Evolutionary conservation across 2,113 vertebrate species (phyloP), one percentile per base, ranked within the genome.

Genomic region (Hassar affinis): DNA sequence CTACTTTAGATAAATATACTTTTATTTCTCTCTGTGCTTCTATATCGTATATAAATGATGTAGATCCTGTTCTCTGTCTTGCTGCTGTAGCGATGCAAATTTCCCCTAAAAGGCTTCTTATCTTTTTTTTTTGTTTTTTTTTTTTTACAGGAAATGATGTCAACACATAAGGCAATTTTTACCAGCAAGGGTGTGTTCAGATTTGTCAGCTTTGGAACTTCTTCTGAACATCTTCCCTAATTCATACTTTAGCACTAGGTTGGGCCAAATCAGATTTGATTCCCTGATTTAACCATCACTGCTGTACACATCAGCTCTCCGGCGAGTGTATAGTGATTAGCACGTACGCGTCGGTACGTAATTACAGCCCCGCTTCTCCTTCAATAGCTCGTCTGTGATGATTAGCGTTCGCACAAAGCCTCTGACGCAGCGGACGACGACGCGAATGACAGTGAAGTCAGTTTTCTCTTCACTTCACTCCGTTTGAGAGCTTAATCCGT

Each of bases 341-440:
- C 88, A 88, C 81, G 82, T 88, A 87, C 83, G 84, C 61, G 69
- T 82, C 81, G 79, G 83, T 80, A 75, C 82, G 87, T 90, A 88
- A 90, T 90, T 91, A 89, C 81, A 83, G 87, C 84, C 71, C 80
- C 38, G 78, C 85, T 88, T 2, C 85, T 62, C 82, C 87, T 89
- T 89, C 85, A 83, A 69, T 78, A 80, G 59, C 84, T 84, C 61
- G 51, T 87, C 84, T 86, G 88, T 88, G 87, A 89, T 88, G 87
- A 88, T 90, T 89, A 87, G 83, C 82, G 87, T 87, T 85, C 78
- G 81, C 90, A 90, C 88, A 91, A 90, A 90, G 87, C 87, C 87
- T 85, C 80, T 83, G 84, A 71, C 75, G 77, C 62, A 51, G 84
- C 59, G 81, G 88, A 90, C 84, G 86, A 87, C 82, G 85, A 88